Evolutionary conservation across 1,140 invertebrate species (phyloP), one percentile per base, ranked within the genome.

Genomic region (Diploscapter pachys): DNA sequence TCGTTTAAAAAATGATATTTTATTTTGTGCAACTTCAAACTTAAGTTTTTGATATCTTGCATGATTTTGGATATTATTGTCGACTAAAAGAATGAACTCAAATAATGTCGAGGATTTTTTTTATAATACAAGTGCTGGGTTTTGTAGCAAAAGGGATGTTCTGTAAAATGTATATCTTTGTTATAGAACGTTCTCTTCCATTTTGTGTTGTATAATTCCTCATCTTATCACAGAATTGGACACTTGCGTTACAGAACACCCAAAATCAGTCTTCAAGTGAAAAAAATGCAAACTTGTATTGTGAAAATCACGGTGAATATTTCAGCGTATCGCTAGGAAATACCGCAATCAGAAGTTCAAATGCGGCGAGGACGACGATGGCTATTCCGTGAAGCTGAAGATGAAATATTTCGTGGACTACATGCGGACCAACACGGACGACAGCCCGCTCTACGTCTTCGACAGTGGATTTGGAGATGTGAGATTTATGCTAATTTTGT

Each of bases 391-490:
- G 68, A 98, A 98, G 88, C 92, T 99, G 91, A 99, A 99, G 88
- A 96, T 99, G 94, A 99, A 99, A 88, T 99, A 99, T 90, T 99
- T 97, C 88, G 89, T 97, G 81, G 90, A 95, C 79, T 99, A 99
- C 87, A 95, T 98, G 92, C 89, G 90, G 81, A 91, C 90, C 80
- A 95, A 93, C 73, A 90, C 90, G 78, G 97, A 99, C 89, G 97
- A 99, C 88, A 97, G 94, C 87, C 97, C 97, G 56, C 89, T 99
- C 67, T 99, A 99, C 89, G 98, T 99, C 88, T 99, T 99, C 90
- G 97, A 99, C 89, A 96, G 94, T 87, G 96, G 93, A 87, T 99
- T 94, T 90, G 96, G 95, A 79, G 96, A 99, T 87, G 92, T 92
- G 87, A 84, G 86, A 31, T 31, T 31, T 79, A n/a, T 55, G 52